Evolutionary conservation across 2,113 vertebrate genomes (phyloP).

Genomic region (Salvelinus fontinalis): DNA sequence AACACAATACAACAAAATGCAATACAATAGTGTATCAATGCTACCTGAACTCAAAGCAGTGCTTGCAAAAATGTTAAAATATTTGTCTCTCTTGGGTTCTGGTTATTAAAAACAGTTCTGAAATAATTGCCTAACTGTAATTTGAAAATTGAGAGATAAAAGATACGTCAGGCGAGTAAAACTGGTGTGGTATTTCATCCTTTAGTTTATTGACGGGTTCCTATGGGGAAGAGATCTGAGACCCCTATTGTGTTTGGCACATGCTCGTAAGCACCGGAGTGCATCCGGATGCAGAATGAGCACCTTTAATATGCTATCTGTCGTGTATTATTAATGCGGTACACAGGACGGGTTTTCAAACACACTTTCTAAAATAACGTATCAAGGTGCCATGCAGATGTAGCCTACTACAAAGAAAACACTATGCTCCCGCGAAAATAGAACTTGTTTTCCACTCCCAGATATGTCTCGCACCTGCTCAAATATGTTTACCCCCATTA

Average conservation of each 20-base stretch:
- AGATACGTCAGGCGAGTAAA: background rate
- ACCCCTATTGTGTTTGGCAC: constrained; percentile 20
- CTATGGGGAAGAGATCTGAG: constrained; percentile 23
- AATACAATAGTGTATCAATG: no score
- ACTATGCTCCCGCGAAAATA: constrained; percentile 9
- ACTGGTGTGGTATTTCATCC: background rate
- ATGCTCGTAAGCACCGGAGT: constrained; percentile 10
- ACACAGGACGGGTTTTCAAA: constrained; percentile 29
- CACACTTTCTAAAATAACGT: constrained; percentile 21
- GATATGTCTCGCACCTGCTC: no score
- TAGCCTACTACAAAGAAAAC: constrained; percentile 16
- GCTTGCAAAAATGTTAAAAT: no score
- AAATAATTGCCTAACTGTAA: no score
- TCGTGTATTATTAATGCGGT: constrained; percentile 47
- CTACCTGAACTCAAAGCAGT: no score
- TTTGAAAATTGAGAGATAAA: background rate
- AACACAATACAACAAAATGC: no score
- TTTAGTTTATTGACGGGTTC: no score
- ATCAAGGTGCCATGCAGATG: constrained; percentile 17
- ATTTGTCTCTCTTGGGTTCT: no score
- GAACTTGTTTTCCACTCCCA: background rate
- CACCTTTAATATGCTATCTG: constrained; percentile 16
- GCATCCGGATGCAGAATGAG: constrained; percentile 7
- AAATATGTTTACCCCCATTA: no score
- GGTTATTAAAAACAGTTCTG: no score